Percentiles rank a stretch among this genome's conserved stretches.
These are phyloP conservation scores for Drosophila hydei DNA, from an alignment of 1,140 invertebrate species.

Conservation along the genomic window DNA sequence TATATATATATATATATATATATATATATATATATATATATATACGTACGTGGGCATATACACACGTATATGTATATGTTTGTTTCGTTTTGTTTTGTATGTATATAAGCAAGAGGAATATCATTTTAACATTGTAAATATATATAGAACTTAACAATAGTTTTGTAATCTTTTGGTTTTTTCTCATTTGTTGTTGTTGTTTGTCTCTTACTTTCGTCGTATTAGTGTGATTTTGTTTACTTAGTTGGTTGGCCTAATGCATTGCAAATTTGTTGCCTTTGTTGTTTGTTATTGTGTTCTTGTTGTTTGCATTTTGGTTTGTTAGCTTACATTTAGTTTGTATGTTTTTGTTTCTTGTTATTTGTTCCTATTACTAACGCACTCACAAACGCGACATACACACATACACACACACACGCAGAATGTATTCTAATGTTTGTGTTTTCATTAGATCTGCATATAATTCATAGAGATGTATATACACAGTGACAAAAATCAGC, in stretches of 20 bases:
- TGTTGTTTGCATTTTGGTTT: conserved; percentile 51
- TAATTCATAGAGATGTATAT: no score
- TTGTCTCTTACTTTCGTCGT: conserved; percentile 27
- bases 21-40: conserved; percentile 41
- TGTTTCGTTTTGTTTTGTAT: conserved; percentile 42
- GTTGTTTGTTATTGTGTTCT: conserved; percentile 10
- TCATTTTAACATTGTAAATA: conserved; percentile 65
- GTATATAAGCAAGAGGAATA: conserved; percentile 78
- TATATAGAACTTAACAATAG: conserved; percentile 53
- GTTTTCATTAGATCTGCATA: conserved; percentile 38
- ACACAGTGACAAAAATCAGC: conserved; percentile 9
- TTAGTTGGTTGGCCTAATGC: conserved; percentile 58
- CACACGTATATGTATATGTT: conserved; percentile 52
- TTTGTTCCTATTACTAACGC: conserved; percentile 23
- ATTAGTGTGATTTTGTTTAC: conserved; percentile 34
- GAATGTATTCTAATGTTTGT: conserved; percentile 25
- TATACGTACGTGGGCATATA: conserved; percentile 50
- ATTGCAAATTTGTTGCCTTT: conserved; percentile 28
- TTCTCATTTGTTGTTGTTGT: background rate
- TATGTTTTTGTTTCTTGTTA: conserved; percentile 58
- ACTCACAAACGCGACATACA: conserved; percentile 35
- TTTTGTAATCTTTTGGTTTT: conserved; percentile 32
- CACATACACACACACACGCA: conserved; percentile 23
- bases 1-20: conserved; percentile 33
- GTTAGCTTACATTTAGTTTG: conserved; percentile 65